Evolutionary conservation across 2,113 vertebrate species (phyloP).

Genomic region (Hydropotes inermis): DNA sequence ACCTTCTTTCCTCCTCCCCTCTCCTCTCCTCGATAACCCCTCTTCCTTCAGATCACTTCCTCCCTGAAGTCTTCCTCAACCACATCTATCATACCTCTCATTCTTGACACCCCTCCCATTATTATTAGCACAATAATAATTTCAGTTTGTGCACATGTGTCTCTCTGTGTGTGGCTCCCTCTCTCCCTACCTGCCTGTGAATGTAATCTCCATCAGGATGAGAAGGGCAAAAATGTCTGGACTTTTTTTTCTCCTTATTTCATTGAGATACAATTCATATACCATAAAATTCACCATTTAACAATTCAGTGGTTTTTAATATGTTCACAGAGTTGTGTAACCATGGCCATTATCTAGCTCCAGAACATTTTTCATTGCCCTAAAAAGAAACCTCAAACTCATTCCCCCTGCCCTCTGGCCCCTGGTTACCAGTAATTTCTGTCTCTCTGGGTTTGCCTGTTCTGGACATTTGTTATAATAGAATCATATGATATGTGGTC

Average conservation of each 20-base stretch:
- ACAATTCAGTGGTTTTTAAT: neutral
- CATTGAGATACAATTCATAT: neutral
- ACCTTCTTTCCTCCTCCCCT: neutral
- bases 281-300: neutral
- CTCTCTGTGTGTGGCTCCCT: neutral
- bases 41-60: neutral
- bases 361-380: neutral
- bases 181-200: fast-evolving
- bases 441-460: neutral
- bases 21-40: neutral
- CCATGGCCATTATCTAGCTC: neutral
- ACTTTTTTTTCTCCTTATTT: neutral
- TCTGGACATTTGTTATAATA: neutral
- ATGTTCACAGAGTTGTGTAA: neutral
- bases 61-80: neutral
- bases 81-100: neutral
- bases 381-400: neutral
- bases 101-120: neutral
- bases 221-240: neutral
- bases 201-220: neutral
- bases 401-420: neutral
- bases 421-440: neutral
- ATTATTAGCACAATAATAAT: neutral
- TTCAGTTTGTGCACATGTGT: neutral
- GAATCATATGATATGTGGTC: neutral